These are phyloP conservation scores for Apantesis nais DNA, from an alignment of 2,888 invertebrate species.

Conservation along the genomic window DNA sequence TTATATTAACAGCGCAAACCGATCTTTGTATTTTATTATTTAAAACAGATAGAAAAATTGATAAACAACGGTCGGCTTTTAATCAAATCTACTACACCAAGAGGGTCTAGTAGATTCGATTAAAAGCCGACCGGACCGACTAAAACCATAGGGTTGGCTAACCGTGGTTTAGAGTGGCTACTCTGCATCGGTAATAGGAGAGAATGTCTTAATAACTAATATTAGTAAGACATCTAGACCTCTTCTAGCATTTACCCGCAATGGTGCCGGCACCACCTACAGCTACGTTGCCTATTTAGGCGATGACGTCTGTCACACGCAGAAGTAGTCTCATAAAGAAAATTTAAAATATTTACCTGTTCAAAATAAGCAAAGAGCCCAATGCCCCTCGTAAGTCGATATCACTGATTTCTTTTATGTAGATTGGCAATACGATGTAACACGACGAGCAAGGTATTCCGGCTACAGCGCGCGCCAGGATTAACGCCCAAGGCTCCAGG, in stretches of 20 bases:
- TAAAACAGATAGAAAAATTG: background rate
- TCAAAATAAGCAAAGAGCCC: slow-evolving; percentile 77
- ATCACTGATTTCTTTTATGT: slow-evolving; percentile 80
- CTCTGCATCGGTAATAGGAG: too few relatives aligned
- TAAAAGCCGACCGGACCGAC: too few relatives aligned
- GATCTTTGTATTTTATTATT: background rate
- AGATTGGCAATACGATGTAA: slow-evolving; percentile 80
- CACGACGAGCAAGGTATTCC: slow-evolving; percentile 81
- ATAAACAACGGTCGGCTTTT: too few relatives aligned
- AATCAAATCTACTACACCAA: too few relatives aligned
- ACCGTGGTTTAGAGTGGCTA: too few relatives aligned
- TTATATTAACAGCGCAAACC: background rate
- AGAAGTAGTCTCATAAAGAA: background rate
- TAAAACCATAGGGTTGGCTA: too few relatives aligned
- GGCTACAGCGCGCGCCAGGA: slow-evolving; percentile 75
- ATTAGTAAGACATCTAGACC: too few relatives aligned
- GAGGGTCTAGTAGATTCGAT: too few relatives aligned
- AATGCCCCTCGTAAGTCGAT: slow-evolving; percentile 75
- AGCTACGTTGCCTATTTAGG: too few relatives aligned
- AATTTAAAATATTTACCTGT: slow-evolving; percentile 60
- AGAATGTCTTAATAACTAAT: too few relatives aligned
- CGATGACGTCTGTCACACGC: background rate
- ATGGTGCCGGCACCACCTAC: too few relatives aligned
- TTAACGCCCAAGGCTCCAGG: slow-evolving; percentile 76
- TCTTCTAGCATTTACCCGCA: too few relatives aligned